Evolutionary conservation across 2,888 invertebrate genomes (phyloP), one percentile per base, ranked within the genome.

Genomic region (Hermodice carunculata): DNA sequence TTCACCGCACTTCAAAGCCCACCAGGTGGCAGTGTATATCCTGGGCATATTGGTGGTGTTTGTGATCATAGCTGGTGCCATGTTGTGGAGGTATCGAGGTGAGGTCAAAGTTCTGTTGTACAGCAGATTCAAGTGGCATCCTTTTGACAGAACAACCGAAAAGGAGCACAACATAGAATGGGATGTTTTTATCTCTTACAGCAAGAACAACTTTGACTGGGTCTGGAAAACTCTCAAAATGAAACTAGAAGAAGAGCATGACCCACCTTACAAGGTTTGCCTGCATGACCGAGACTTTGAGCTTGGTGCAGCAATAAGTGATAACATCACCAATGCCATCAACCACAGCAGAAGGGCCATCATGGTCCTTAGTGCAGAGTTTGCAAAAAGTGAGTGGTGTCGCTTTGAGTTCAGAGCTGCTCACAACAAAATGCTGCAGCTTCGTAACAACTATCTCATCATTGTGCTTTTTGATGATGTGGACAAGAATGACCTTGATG

Each of bases 141-240:
- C 57, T 2, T 57, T 57, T 31, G 57, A 57, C 24, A 26, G 29
- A 5, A 46, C 31, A 17, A 31, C 43, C 22, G 22, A 46, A 11
- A 44, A 29, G 2, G 57, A 57, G n/a, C 44, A 44, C 2, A n/a
- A n/a, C n/a, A n/a, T n/a, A n/a, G n/a, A n/a, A n/a, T 57, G 46
- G 17, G 57, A 57, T 32, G 57, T 46, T 6, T 57, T 57, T 32
- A 46, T 57, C 8, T 57, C 57, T 2, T 57, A 57, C 57, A 57
- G 34, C 46, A 28, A 43, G 22, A 46, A 5, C 19, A 46, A 46
- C 17, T 11, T 24, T 11, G 28, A 3, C 31, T 44, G n/a, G 6
- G 57, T 57, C 3, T 17, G 37, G 11, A 11, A 57, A 3, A 46
- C 31, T 17, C 24, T 57, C 22, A 29, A 31, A 22, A 22, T 46